These are phyloP conservation scores for Australoheros scitulus DNA, from an alignment of 2,113 vertebrate genomes.

Conservation along the genomic window DNA sequence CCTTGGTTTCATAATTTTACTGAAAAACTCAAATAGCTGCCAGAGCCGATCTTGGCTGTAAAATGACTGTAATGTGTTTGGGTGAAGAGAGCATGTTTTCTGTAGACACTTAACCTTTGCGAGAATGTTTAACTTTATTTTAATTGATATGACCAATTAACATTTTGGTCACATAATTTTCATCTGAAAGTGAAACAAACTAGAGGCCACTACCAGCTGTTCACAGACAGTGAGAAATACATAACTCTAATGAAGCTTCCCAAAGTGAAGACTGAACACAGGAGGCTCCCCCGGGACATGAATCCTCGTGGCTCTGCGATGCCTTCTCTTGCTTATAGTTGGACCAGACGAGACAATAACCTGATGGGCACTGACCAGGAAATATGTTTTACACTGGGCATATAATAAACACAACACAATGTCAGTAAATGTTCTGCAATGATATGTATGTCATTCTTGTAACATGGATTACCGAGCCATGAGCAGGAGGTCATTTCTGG, in stretches of 20 bases:
- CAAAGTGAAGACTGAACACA: not conserved
- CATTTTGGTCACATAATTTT: not conserved
- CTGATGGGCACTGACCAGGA: accelerated
- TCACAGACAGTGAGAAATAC: conserved; percentile 15
- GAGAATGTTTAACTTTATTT: conserved; percentile 11
- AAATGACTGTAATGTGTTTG: not conserved
- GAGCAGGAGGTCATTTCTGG: conserved; percentile 14
- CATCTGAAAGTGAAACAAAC: conserved; percentile 11
- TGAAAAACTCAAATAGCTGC: not conserved
- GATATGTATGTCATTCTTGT: not conserved
- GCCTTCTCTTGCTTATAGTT: conserved; percentile 33
- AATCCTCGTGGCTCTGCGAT: not conserved
- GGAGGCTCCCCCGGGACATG: conserved; percentile 19
- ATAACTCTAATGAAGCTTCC: conserved; percentile 24
- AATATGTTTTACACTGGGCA: not conserved
- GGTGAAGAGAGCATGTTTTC: not conserved
- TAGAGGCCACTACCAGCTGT: conserved; percentile 23
- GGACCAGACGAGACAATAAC: not conserved
- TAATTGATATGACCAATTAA: conserved; percentile 20
- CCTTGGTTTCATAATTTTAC: not conserved
- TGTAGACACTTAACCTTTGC: not conserved
- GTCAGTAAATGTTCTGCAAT: not conserved
- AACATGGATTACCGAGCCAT: not conserved
- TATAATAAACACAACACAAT: not conserved
- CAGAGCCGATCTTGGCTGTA: not conserved